phyloP scores from a whole-genome alignment of 2,113 vertebrate species.

The Ictalurus punctatus region DNA sequence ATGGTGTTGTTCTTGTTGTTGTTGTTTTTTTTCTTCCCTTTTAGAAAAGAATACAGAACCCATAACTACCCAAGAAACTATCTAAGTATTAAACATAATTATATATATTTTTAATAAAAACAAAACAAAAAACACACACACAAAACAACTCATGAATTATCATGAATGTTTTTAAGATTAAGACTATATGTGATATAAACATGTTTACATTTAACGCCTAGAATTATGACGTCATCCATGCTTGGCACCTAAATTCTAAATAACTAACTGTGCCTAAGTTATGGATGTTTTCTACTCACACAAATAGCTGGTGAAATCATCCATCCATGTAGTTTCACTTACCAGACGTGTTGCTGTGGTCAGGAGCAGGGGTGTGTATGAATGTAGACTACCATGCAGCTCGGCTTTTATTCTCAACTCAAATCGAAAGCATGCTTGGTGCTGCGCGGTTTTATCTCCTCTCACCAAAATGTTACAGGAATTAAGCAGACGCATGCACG shows the following conservation, averaged over 20 bases:
- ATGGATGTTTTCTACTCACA: background rate
- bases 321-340: background rate
- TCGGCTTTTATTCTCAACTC: background rate
- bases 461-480: background rate
- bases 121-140: too few species aligned
- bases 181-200: background rate
- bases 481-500: background rate
- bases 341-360: background rate
- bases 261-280: background rate
- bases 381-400: background rate
- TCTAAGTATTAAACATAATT: background rate
- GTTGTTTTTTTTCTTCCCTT: background rate
- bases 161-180: background rate
- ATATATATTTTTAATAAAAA: background rate
- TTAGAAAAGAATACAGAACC: background rate
- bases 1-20: too few species aligned
- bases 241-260: background rate
- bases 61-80: background rate
- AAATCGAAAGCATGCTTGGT: conserved; percentile 8
- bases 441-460: background rate
- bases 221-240: background rate
- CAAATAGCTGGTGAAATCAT: background rate
- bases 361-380: background rate
- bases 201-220: background rate
- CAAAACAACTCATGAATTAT: background rate